Conservation (phyloP, 2,113 vertebrate genomes). For the Lipotes vexillifer region DNA sequence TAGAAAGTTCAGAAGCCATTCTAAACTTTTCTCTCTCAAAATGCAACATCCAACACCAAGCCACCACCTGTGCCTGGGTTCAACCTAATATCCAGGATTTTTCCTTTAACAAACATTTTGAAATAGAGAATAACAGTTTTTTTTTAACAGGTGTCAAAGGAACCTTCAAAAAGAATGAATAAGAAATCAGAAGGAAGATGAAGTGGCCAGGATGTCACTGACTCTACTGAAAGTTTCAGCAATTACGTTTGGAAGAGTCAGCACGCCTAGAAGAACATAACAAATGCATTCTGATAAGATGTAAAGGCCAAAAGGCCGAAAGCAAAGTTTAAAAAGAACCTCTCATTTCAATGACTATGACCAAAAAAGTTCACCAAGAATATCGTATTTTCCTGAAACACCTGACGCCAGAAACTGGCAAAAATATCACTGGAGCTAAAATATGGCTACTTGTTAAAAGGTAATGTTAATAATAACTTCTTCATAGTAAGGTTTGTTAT, state of each 20-base stretch:
- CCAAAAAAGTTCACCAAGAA: not conserved
- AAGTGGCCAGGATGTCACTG: not conserved
- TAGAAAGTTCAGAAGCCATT: not conserved
- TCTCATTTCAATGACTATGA: not conserved
- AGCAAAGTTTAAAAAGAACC: not conserved
- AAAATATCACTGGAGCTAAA: not conserved
- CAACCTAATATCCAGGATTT: not conserved
- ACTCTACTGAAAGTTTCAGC: not conserved
- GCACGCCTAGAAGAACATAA: not conserved
- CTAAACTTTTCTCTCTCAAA: not conserved
- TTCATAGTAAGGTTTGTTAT: not conserved
- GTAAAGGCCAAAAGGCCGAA: not conserved
- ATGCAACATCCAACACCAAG: not conserved
- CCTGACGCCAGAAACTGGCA: not conserved
- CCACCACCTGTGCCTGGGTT: not conserved
- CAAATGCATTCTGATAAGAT: not conserved
- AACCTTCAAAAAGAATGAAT: not conserved
- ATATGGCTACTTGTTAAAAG: not conserved
- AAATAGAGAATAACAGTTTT: not conserved
- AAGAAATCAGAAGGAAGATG: not conserved
- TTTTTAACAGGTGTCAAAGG: not conserved
- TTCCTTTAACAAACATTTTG: not conserved
- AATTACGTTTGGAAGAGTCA: not conserved
- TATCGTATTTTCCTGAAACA: not conserved
- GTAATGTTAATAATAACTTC: not conserved